Conservation (phyloP, 2,888 invertebrate genomes). For the Ornithoptera alexandrae region DNA sequence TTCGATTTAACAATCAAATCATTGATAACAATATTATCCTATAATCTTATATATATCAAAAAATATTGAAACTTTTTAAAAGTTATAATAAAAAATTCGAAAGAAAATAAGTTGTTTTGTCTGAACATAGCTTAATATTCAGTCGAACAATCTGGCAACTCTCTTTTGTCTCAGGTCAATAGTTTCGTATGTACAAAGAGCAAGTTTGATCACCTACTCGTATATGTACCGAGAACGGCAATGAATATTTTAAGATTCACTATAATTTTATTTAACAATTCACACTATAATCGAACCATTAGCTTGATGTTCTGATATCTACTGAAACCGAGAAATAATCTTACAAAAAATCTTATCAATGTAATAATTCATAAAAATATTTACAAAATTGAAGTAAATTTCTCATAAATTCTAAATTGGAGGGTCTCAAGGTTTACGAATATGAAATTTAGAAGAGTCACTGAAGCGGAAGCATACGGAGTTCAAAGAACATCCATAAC, state of each 20-base stretch:
- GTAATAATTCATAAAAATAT: not conserved
- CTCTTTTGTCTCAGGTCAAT: not conserved
- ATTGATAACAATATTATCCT: too few relatives aligned
- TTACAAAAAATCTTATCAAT: not conserved
- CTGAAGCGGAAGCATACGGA: conserved; percentile 59
- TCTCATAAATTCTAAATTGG: conserved; percentile 9
- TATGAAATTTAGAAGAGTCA: conserved; percentile 17
- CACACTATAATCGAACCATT: too few relatives aligned
- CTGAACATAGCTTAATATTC: not conserved
- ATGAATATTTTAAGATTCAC: too few relatives aligned
- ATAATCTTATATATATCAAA: too few relatives aligned
- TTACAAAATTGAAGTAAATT: not conserved
- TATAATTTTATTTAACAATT: too few relatives aligned
- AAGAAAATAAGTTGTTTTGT: not conserved
- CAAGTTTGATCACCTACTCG: not conserved
- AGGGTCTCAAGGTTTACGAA: conserved; percentile 8
- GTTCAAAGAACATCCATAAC: conserved; percentile 65
- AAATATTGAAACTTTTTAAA: not conserved
- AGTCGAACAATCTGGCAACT: not conserved
- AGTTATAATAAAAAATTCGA: not conserved
- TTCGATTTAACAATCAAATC: too few relatives aligned
- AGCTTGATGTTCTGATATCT: too few relatives aligned
- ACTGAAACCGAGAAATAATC: too few relatives aligned
- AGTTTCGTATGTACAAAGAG: not conserved
- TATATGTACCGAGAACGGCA: too few relatives aligned